Conservation (phyloP, 2,113 vertebrate species). For the Porphyrio hochstetteri region DNA sequence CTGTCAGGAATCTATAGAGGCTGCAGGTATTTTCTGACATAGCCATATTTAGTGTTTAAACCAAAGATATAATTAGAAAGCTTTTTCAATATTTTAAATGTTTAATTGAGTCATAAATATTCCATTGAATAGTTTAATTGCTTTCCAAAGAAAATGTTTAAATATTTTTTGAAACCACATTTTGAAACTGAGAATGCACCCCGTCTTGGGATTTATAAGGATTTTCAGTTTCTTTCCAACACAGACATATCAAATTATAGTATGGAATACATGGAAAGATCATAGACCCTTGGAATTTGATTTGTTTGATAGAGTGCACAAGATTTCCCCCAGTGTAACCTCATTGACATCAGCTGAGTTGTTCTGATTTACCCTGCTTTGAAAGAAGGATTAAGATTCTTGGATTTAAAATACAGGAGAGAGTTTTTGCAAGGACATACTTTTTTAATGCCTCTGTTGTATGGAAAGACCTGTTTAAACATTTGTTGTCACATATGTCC, state of each 20-base stretch:
- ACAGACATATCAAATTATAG: background rate
- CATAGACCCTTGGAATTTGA: background rate
- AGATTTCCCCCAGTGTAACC: background rate
- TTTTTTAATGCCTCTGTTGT: conserved; percentile 11
- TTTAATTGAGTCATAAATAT: conserved; percentile 63
- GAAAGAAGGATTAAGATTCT: conserved; percentile 46
- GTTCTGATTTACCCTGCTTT: conserved; percentile 10
- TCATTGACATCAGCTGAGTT: background rate
- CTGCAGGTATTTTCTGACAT: conserved; percentile 54
- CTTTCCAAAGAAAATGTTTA: conserved; percentile 7
- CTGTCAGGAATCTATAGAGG: conserved; percentile 70
- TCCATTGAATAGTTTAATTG: conserved; percentile 39
- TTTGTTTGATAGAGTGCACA: background rate
- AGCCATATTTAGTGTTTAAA: conserved; percentile 56
- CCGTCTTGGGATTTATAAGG: background rate
- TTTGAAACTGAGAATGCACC: background rate
- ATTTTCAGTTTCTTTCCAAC: background rate
- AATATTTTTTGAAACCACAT: conserved; percentile 31
- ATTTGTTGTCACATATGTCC: conserved; percentile 63
- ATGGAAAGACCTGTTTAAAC: conserved; percentile 58
- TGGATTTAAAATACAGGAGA: conserved; percentile 40
- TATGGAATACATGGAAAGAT: background rate
- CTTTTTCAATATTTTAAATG: conserved; percentile 49
- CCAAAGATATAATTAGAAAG: conserved; percentile 32
- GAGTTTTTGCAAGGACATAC: conserved; percentile 31